Percentiles rank a stretch among this genome's conserved stretches.
These are phyloP conservation scores for Silvanus unidentatus DNA, from an alignment of 2,888 invertebrate genomes.

Conservation along the genomic window DNA sequence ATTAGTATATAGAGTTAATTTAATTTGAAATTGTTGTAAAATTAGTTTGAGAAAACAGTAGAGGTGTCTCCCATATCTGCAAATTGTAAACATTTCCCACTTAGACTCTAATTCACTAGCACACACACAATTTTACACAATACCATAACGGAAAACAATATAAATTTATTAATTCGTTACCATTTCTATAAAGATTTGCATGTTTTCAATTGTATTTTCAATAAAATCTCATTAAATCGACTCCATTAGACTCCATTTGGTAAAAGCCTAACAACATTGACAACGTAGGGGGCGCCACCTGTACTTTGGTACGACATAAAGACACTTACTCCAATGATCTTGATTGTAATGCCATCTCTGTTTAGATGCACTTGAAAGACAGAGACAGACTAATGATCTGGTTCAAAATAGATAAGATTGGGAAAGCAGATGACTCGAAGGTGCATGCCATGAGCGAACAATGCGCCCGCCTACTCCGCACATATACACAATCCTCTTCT, in stretches of 20 bases:
- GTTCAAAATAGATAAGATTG: no score
- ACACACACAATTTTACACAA: constrained; percentile 37
- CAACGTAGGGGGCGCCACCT: constrained; percentile 73
- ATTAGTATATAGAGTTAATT: constrained; percentile 12
- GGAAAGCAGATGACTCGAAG: no score
- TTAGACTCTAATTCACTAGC: constrained; percentile 36
- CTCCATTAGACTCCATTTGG: constrained; percentile 59
- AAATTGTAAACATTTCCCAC: constrained; percentile 47
- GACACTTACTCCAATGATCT: background rate
- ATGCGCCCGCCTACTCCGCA: background rate
- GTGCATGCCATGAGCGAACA: no score
- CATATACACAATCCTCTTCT: background rate
- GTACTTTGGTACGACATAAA: constrained; percentile 49
- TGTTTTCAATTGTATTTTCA: constrained; percentile 50
- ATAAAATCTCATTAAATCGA: constrained; percentile 59
- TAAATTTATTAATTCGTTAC: constrained; percentile 39
- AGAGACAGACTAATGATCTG: no score
- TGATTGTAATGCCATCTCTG: background rate
- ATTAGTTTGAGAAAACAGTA: constrained; percentile 44
- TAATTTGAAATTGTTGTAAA: constrained; percentile 33
- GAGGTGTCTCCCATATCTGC: constrained; percentile 50
- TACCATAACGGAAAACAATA: constrained; percentile 33
- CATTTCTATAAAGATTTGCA: constrained; percentile 48
- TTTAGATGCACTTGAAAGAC: background rate
- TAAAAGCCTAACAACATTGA: constrained; percentile 66